Evolutionary conservation across 2,888 invertebrate species (phyloP), one percentile per base, ranked within the genome.

Genomic region (Caenorhabditis uteleia): DNA sequence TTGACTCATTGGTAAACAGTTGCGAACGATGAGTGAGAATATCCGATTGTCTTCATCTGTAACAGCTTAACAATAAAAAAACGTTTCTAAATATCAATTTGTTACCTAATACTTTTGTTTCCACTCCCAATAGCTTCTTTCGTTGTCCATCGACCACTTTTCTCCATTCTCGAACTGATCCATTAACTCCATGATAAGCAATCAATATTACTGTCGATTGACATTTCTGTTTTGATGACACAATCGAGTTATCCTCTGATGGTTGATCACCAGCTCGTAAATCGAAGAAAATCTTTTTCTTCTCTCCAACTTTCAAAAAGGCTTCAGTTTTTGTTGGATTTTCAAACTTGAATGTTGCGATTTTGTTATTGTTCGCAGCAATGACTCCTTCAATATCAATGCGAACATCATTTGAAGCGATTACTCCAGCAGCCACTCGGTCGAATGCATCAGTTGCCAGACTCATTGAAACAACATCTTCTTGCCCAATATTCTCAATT

Each of bases 381-480:
- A 53, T 20, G 18, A 57, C 29, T 18, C 45, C 12, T 4, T n/a
- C 7, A 1, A 48, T 18, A n/a, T 53, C 40, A 2, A 31, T 10
- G 5, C 48, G 43, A n/a, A 21, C 27, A 1, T 49, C 46, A 7
- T 31, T 7, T 16, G 20, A n/a, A 16, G 27, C 43, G 5, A 57
- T 4, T 16, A 40, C 46, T 34, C 65, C 59, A 14, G 59, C 51
- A 8, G 56, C 25, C 0, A 70, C 66, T 12, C 67, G 36, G 33
- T 76, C 74, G 16, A 67, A 57, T 3, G 60, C 70, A 54, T 76
- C 68, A 16, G 74, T 74, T 3, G 70, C 68, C 34, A 76, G 23
- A 26, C 54, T 43, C 38, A 74, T 43, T 3, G 59, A 46, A 10
- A 51, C 34, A 3, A 77, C 62, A 21, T 57, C 50, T 49, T 75